A percentile compares a stretch with the other conserved stretches of the same genome.
Conservation (phyloP, 2,113 vertebrate species). For the Loxodonta africana region DNA sequence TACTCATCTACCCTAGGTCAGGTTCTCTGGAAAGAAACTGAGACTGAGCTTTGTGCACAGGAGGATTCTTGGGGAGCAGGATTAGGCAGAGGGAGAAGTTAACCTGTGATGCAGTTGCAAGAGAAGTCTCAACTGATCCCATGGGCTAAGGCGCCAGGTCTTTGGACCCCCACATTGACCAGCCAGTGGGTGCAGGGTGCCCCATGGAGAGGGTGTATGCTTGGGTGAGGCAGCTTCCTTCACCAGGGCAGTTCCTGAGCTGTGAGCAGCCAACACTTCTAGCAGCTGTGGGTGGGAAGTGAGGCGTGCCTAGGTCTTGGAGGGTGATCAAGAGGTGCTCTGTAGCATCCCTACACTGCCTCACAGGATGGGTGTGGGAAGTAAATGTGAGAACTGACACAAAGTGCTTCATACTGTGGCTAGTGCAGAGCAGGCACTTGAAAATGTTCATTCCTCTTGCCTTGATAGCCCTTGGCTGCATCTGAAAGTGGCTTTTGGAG, state of each 20-base stretch:
- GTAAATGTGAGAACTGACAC: not conserved
- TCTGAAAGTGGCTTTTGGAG: slow-evolving; percentile 23
- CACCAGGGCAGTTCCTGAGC: not conserved
- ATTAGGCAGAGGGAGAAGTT: not conserved
- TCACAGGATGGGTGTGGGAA: not conserved
- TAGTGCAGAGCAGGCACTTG: not conserved
- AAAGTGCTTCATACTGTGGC: not conserved
- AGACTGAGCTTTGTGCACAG: not conserved
- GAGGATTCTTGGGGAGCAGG: not conserved
- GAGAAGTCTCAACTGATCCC: not conserved
- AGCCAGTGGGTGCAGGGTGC: not conserved
- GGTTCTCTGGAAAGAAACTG: not conserved
- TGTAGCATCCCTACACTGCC: fast-evolving
- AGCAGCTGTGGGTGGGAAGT: not conserved
- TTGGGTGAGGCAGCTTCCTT: not conserved
- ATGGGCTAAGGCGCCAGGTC: not conserved
- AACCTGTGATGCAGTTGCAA: not conserved
- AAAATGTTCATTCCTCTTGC: not conserved
- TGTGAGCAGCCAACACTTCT: not conserved
- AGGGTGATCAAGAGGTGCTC: not conserved
- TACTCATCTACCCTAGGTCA: not conserved
- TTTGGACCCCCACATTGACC: not conserved
- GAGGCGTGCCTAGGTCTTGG: not conserved
- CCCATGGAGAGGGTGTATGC: not conserved
- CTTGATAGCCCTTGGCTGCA: not conserved